Evolutionary conservation across 2,113 vertebrate species (phyloP).

Genomic region (Pelecanus crispus): DNA sequence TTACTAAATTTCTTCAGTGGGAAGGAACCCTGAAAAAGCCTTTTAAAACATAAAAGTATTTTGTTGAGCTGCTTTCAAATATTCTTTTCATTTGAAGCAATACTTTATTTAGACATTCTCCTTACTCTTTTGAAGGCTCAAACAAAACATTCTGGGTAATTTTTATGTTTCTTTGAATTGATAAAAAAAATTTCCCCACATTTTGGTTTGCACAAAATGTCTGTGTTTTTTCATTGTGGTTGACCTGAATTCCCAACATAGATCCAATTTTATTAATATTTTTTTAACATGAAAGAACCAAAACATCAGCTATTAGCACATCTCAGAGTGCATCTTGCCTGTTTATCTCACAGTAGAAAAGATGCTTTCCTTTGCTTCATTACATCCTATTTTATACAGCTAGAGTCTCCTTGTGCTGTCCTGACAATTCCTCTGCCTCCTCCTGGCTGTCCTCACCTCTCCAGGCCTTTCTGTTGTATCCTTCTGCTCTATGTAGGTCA

Average conservation of each 20-base stretch:
- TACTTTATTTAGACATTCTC: neutral
- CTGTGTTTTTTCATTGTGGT: neutral
- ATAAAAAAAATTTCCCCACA: neutral
- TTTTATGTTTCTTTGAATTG: neutral
- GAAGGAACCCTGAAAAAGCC: neutral
- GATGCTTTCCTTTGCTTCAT: neutral
- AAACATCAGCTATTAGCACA: neutral
- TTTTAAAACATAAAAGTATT: neutral
- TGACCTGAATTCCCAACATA: constrained; percentile 4
- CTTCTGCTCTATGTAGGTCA: constrained; percentile 52
- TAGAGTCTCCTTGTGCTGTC: neutral
- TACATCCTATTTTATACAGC: neutral
- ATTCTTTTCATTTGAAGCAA: neutral
- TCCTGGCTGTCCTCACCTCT: constrained; percentile 10
- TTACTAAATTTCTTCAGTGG: neutral
- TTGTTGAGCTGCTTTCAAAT: neutral
- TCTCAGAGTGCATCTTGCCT: neutral
- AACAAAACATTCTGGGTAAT: neutral
- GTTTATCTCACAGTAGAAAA: neutral
- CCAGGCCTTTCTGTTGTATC: neutral
- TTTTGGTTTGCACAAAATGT: neutral
- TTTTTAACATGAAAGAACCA: neutral
- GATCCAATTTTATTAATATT: neutral
- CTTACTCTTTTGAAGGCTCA: neutral
- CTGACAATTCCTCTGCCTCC: neutral